Evolutionary conservation across 2,888 invertebrate genomes (phyloP), one percentile per base, ranked within the genome.

Genomic region (Aethes cnicana): DNA sequence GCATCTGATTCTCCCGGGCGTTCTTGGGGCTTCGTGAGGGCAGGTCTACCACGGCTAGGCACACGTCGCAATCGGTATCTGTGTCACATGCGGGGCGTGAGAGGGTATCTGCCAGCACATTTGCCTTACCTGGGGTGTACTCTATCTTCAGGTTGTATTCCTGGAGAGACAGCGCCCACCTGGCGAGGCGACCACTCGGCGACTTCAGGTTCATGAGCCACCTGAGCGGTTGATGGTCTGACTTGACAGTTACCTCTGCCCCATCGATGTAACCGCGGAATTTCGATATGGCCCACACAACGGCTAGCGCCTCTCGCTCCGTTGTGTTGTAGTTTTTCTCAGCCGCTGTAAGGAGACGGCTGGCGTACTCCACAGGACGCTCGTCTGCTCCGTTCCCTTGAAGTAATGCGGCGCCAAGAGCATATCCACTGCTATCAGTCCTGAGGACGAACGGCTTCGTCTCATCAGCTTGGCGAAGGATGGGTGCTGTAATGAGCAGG

Each of bases 161-260:
- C 49, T 78, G 72, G 1, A 87, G 54, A 3, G 37, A n/a, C n/a
- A n/a, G n/a, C n/a, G n/a, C n/a, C n/a, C n/a, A n/a, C n/a, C n/a
- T n/a, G n/a, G n/a, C n/a, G 36, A 88, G 56, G 20, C 84, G 53
- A 3, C 76, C 77, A 8, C 66, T 62, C 0, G 73, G 71, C 12
- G 77, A 62, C 47, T 75, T 73, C 4, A 78, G n/a, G 0, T 63
- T 57, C 49, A 74, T 57, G 4, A 87, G 49, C 73, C 77, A 81
- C 28, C 63, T 58, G 2, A 90, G 59, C 0, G 81, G 79, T 48
- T 80, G 73, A 47, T 88, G 89, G 52, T 90, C 87, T 0, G 79
- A 81, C 12, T 66, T 58, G 0, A 88, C 58, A 1, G 59, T 59
- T 12, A 83, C 76, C 0, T 58, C 37, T 3, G 64, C 43, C 2